phyloP scores from a whole-genome alignment of 2,797 vertebrate genomes.

The Pipistrellus nathusii region DNA sequence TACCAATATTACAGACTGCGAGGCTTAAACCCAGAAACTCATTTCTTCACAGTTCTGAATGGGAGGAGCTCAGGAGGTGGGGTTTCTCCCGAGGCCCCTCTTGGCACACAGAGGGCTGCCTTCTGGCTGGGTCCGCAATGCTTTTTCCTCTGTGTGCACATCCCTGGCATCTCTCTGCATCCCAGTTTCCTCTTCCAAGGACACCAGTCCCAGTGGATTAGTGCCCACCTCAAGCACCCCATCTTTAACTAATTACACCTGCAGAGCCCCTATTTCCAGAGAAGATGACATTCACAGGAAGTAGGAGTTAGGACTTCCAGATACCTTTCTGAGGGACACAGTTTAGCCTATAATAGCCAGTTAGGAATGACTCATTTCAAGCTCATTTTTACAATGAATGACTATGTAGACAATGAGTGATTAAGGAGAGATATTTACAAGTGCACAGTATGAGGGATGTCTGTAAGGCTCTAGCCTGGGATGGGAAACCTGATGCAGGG shows the following conservation, averaged over 20 bases:
- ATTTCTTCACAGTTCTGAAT: not conserved
- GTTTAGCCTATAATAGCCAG: not conserved
- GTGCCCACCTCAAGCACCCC: not conserved
- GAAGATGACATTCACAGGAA: not conserved
- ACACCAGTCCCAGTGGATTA: not conserved
- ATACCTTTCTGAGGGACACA: not conserved
- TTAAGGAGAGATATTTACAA: not conserved
- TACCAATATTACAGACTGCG: not conserved
- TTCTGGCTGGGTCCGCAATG: not conserved
- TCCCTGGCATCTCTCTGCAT: not conserved
- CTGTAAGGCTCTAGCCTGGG: not conserved
- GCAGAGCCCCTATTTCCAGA: not conserved
- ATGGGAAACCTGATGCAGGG: not conserved
- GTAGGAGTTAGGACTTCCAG: not conserved
- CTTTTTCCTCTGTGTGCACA: not conserved
- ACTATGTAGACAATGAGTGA: not conserved
- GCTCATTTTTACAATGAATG: not conserved
- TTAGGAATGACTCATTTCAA: slow-evolving; percentile 2
- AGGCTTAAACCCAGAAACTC: not conserved
- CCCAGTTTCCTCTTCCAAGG: not conserved
- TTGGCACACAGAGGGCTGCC: not conserved
- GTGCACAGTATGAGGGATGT: not conserved
- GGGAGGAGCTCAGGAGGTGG: not conserved
- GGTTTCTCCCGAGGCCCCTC: not conserved
- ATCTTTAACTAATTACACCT: not conserved